phyloP scores from a whole-genome alignment of 64 coral and sea anemone genomes.

The Pocillopora verrucosa region DNA sequence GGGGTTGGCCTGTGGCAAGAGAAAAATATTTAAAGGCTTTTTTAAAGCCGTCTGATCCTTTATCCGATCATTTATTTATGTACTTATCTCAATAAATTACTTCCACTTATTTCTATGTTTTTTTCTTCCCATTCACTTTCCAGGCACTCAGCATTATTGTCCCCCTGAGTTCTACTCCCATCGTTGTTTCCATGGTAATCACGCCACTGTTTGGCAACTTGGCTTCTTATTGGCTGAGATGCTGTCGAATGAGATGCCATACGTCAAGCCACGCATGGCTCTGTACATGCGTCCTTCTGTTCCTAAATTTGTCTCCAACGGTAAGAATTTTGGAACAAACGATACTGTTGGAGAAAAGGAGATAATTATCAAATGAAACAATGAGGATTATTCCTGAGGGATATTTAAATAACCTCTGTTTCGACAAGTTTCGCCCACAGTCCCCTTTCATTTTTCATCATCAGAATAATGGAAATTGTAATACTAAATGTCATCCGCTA shows the following conservation, averaged over 20 bases:
- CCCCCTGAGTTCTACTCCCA: slow-evolving; percentile 56
- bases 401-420: no score
- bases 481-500: no score
- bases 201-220: slow-evolving; percentile 50
- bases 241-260: slow-evolving; percentile 51
- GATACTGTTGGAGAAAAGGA: no score
- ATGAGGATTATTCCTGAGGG: no score
- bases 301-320: slow-evolving; percentile 22
- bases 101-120: not conserved
- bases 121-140: not conserved
- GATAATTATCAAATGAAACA: no score
- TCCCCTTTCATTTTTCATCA: no score
- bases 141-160: slow-evolving; percentile 56
- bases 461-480: no score
- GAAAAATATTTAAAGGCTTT: no score
- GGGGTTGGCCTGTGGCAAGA: no score
- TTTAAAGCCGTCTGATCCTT: no score
- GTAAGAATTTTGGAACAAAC: not conserved
- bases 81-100: not conserved
- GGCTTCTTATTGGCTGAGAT: slow-evolving; percentile 53
- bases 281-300: slow-evolving; percentile 20
- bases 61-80: not conserved
- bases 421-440: no score
- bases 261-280: slow-evolving; percentile 36
- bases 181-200: slow-evolving; percentile 24